Base-by-base conservation (phyloP, 1,140 invertebrate genomes). In the Kradibia gibbosae region DNA sequence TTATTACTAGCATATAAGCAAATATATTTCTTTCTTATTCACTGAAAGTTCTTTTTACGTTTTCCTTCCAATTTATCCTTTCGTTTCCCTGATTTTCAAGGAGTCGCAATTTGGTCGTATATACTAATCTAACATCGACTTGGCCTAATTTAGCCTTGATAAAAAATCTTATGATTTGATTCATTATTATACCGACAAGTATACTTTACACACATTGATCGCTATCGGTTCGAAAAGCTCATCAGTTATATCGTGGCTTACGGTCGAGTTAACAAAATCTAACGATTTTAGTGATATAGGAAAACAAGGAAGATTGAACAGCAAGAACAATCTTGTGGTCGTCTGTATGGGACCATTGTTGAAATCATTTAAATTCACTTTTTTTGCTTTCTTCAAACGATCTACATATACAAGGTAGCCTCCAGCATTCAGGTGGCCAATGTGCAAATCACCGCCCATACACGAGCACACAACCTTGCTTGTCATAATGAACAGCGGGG, bases 401-500 rank as follows among this genome's bases (percentile, higher is more conserved):
- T 79, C 82, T 81, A 82, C 50, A 75, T 77, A 80, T 57, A 78
- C 72, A 85, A 67, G 28, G 3, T 76, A 75, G 79, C 82, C 83
- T 82, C 34, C 71, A 20, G 83, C 85, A 75, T 83, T 82, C 83
- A 75, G 78, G 84, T 82, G 83, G 84, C 79, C 88, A 88, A 89
- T 20, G 89, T 89, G 89, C 90, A 90, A 91, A 91, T 91, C 90
- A 89, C 89, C 88, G 88, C 87, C 31, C 74, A 17, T 34, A 20
- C 75, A 48, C 75, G 86, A 85, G 82, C 86, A 87, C 88, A 90
- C 89, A 89, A 87, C 89, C 89, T 90, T 90, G 90, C 90, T 90
- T 91, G 81, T 72, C 81, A 73, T 74, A 73, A 82, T 73, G 81
- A 82, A 74, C 48, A 36, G 25, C 48, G 2, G 57, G 57, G 55